A percentile compares a stretch with the other conserved stretches of the same genome.
Conservation (phyloP, 2,888 invertebrate genomes). For the Volucella zonaria region DNA sequence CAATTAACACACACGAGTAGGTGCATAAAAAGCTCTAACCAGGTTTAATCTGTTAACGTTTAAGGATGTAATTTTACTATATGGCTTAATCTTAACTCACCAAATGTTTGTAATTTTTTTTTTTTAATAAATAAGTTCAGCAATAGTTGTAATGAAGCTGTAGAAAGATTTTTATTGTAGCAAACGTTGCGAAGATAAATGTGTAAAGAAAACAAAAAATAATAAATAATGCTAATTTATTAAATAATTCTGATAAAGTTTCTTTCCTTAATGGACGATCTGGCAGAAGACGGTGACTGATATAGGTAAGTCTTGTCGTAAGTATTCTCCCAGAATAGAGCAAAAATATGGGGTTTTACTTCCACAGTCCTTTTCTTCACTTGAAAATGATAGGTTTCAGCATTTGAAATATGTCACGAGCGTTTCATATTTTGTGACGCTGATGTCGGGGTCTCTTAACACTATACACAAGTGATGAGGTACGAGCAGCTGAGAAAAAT, state of each 20-base stretch:
- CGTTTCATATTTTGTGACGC: no score
- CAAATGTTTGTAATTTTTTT: slow-evolving; percentile 68
- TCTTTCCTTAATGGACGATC: neutral
- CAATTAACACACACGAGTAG: neutral
- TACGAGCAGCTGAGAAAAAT: no score
- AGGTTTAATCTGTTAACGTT: slow-evolving; percentile 39
- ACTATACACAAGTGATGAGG: no score
- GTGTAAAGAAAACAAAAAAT: slow-evolving; percentile 40
- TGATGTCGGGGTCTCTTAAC: no score
- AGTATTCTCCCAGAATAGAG: no score
- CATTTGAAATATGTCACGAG: no score
- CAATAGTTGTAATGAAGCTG: slow-evolving; percentile 24
- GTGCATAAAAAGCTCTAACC: slow-evolving; percentile 11
- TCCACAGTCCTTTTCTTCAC: no score
- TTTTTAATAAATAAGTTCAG: neutral
- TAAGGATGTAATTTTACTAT: slow-evolving; percentile 63
- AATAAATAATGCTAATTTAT: slow-evolving; percentile 67
- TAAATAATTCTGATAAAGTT: slow-evolving; percentile 37
- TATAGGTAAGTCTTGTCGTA: no score
- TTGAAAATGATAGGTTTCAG: no score
- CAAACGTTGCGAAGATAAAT: slow-evolving; percentile 42
- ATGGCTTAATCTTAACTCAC: slow-evolving; percentile 56
- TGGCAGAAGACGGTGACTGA: neutral
- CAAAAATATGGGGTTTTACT: no score
- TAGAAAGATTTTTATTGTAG: slow-evolving; percentile 26